Evolutionary conservation across 2,888 invertebrate species (phyloP), one percentile per base, ranked within the genome.

Genomic region (Antitype chi): DNA sequence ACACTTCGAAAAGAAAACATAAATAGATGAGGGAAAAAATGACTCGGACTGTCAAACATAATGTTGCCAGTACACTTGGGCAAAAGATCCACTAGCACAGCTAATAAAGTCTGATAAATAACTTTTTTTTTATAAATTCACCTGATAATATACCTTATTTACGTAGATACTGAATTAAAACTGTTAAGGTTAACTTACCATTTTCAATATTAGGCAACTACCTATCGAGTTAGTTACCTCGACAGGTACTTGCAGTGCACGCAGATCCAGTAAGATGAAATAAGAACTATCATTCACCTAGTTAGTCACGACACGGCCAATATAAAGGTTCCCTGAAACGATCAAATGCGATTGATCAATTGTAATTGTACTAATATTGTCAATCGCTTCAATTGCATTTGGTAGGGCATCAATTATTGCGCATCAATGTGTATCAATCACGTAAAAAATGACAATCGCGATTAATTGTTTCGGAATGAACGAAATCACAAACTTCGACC

Each of bases 1-100:
- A 23, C 15, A 52, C 43, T 76, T 63, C 20, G 23, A 47, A 75
- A 76, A 55, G 11, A 70, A 72, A 73, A 70, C 55, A 25, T 57
- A 32, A 15, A 23, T 28, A 64, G 0, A 23, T 20, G 15, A 2
- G 0, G 0, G 17, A n/a, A 68, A 52, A 53, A 53, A 32, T 17
- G 0, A 53, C 32, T n/a, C 17, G 3, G 15, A 15, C 28, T 23
- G 67, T 28, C 66, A 23, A 71, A 47, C 15, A 3, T 47, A 73
- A 55, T 73, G 55, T 73, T 73, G 55, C 72, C 71, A 55, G 43
- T n/a, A 3, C 17, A 28, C 17, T 28, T 17, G 13, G 8, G 28
- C 23, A 69, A 70, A 28, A 72, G 2, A 15, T 47, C 66, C 25
- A 25, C 47, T 20, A 11, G 17, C 17, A 59, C 25, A 17, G 4